A percentile compares a stretch with the other conserved stretches of the same genome.
phyloP scores from a whole-genome alignment of 2,888 invertebrate genomes.

The Apotomis turbidana region DNA sequence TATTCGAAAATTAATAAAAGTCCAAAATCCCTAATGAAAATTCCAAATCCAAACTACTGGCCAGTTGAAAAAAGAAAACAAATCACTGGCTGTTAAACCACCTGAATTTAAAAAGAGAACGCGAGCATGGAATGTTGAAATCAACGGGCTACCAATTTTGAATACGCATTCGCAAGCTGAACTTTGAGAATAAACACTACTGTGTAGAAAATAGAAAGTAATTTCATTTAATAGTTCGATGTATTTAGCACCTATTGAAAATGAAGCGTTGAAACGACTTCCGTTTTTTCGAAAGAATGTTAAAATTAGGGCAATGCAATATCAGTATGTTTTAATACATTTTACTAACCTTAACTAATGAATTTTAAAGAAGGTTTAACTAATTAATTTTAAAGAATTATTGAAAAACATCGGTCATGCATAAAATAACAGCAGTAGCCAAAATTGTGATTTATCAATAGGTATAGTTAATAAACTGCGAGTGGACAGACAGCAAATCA shows the following conservation, averaged over 20 bases:
- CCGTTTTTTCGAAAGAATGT: slow-evolving; percentile 53
- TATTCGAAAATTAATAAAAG: background rate
- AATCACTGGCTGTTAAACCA: slow-evolving; percentile 74
- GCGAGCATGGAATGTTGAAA: slow-evolving; percentile 73
- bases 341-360: slow-evolving; percentile 9
- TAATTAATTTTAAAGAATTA: slow-evolving; percentile 18
- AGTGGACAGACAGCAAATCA: too few species aligned
- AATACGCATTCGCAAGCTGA: slow-evolving; percentile 62
- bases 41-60: slow-evolving; percentile 51
- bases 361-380: slow-evolving; percentile 13
- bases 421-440: background rate
- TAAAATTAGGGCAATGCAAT: slow-evolving; percentile 34
- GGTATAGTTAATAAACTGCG: too few species aligned
- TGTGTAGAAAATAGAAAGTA: slow-evolving; percentile 51
- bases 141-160: slow-evolving; percentile 73
- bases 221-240: slow-evolving; percentile 47
- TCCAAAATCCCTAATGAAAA: slow-evolving; percentile 42
- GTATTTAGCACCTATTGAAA: slow-evolving; percentile 46
- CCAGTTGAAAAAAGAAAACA: slow-evolving; percentile 62
- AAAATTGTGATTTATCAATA: background rate
- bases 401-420: slow-evolving; percentile 3
- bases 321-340: slow-evolving; percentile 20
- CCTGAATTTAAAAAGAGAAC: slow-evolving; percentile 75
- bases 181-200: slow-evolving; percentile 60
- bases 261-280: slow-evolving; percentile 48